Conservation (phyloP, 2,797 vertebrate genomes). For the Hydrophis major region DNA sequence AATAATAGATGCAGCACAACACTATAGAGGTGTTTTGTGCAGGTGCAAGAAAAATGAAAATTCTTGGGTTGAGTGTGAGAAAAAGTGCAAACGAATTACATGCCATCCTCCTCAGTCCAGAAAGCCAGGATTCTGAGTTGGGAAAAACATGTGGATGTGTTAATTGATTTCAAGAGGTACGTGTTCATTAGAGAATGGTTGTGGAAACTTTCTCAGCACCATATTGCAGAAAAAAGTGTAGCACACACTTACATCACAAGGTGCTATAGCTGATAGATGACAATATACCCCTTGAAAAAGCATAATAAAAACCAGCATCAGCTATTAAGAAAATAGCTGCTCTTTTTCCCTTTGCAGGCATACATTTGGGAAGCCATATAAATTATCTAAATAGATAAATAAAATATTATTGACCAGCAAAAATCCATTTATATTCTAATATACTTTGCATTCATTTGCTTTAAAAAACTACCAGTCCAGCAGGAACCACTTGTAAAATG, state of each 20-base stretch:
- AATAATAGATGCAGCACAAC: not conserved
- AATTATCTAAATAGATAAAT: not conserved
- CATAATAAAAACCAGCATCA: conserved; percentile 55
- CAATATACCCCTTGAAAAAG: conserved; percentile 65
- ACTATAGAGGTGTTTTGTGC: conserved; percentile 37
- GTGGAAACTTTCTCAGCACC: conserved; percentile 63
- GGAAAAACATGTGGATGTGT: conserved; percentile 17
- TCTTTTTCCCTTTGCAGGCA: conserved; percentile 63
- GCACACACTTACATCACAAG: conserved; percentile 66
- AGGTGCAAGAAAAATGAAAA: conserved; percentile 30
- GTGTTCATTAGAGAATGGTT: conserved; percentile 47
- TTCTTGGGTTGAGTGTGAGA: conserved; percentile 28
- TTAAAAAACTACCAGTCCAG: conserved; percentile 55
- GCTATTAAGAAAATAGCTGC: conserved; percentile 68
- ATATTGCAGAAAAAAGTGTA: conserved; percentile 71
- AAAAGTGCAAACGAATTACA: conserved; percentile 41
- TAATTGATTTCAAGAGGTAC: conserved; percentile 18
- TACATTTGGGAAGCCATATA: conserved; percentile 55
- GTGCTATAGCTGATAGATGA: conserved; percentile 68
- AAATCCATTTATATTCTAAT: conserved; percentile 50
- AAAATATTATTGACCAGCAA: conserved; percentile 52
- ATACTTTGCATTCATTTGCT: conserved; percentile 47
- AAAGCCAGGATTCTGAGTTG: conserved; percentile 27
- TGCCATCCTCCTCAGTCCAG: conserved; percentile 32
- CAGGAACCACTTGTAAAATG: conserved; percentile 24